Percentiles rank a stretch among this genome's conserved stretches.
phyloP scores from a whole-genome alignment of 2,113 vertebrate species.

The Oryzias melastigma region DNA sequence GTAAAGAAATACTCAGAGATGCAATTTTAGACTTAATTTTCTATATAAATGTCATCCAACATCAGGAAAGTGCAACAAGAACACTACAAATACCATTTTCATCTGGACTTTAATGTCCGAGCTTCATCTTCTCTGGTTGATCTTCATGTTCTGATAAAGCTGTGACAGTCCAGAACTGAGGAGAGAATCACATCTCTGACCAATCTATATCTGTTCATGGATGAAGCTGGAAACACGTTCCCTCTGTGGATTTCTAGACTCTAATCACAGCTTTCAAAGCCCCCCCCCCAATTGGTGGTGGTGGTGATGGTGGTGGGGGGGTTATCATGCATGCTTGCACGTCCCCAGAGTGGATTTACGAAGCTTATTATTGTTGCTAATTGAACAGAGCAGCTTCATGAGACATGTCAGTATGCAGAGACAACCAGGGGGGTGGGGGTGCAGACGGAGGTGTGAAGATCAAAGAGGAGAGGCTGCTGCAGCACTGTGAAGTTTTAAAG shows the following conservation, averaged over 20 bases:
- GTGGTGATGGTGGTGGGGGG: not conserved
- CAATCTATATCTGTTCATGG: not conserved
- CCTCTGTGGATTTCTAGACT: not conserved
- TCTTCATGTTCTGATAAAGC: too few relatives aligned
- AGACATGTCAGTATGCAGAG: slow-evolving; percentile 21
- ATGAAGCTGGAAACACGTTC: not conserved
- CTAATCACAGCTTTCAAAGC: not conserved
- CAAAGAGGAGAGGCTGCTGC: not conserved
- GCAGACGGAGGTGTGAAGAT: slow-evolving; percentile 8
- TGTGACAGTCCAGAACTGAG: too few relatives aligned
- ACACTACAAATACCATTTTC: too few relatives aligned
- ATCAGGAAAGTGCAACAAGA: too few relatives aligned
- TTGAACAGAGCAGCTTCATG: slow-evolving; percentile 37
- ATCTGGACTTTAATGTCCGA: too few relatives aligned
- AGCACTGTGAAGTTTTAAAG: not conserved
- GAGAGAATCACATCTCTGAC: too few relatives aligned
- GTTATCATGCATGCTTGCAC: slow-evolving; percentile 19
- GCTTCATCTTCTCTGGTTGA: too few relatives aligned
- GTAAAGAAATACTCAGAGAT: too few relatives aligned
- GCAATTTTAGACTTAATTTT: too few relatives aligned
- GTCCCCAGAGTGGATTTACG: slow-evolving; percentile 33
- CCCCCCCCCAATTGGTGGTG: slow-evolving; percentile 9
- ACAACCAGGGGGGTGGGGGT: slow-evolving; percentile 8
- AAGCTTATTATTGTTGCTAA: slow-evolving; percentile 32
- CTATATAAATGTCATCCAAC: too few relatives aligned